phyloP scores from a whole-genome alignment of 2,888 invertebrate species.

The Alsophila aescularia region DNA sequence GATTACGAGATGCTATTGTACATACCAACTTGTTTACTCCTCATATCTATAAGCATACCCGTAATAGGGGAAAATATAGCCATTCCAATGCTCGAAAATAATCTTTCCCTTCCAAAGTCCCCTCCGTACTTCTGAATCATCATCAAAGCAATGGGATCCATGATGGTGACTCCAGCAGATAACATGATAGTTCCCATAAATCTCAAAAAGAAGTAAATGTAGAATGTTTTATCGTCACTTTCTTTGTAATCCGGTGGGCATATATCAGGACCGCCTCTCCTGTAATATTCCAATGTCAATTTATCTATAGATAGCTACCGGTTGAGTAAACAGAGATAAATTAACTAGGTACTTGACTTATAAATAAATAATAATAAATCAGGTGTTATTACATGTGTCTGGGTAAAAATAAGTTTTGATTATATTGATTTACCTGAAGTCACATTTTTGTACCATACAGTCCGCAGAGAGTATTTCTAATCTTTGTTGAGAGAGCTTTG shows the following conservation, averaged over 20 bases:
- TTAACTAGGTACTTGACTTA: constrained; percentile 45
- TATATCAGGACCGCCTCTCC: constrained; percentile 89
- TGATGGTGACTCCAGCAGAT: constrained; percentile 93
- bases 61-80: constrained; percentile 92
- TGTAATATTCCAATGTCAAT: constrained; percentile 71
- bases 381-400: constrained; percentile 36
- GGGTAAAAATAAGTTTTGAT: constrained; percentile 20
- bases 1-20: constrained; percentile 61
- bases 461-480: constrained; percentile 86
- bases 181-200: constrained; percentile 92
- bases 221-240: constrained; percentile 91
- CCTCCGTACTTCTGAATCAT: constrained; percentile 94
- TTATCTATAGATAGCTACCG: constrained; percentile 53
- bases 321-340: constrained; percentile 56
- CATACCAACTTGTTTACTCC: constrained; percentile 84
- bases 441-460: constrained; percentile 91
- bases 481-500: constrained; percentile 81
- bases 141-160: constrained; percentile 94
- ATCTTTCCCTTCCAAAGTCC: constrained; percentile 91
- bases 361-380: constrained; percentile 50
- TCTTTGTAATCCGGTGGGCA: constrained; percentile 92
- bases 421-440: constrained; percentile 81
- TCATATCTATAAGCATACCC: constrained; percentile 90
- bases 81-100: constrained; percentile 93
- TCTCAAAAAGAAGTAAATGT: constrained; percentile 91